These are phyloP conservation scores for Cerastis leucographa DNA, from an alignment of 2,888 invertebrate genomes.

Conservation along the genomic window DNA sequence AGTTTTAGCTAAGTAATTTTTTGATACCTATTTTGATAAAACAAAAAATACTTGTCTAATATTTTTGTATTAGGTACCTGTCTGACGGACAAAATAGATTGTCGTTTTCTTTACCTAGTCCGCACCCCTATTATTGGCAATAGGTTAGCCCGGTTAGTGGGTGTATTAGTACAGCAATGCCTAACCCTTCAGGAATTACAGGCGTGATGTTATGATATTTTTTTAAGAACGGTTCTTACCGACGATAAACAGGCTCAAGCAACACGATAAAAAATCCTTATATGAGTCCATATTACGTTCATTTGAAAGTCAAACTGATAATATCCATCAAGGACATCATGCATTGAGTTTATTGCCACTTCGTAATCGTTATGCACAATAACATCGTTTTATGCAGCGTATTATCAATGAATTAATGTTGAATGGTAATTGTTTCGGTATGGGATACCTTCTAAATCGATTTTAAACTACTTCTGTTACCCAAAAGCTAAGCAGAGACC, in stretches of 20 bases:
- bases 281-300: conserved; percentile 1
- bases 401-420: neutral
- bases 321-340: conserved; percentile 9
- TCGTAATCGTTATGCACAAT: neutral
- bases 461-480: neutral
- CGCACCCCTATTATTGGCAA: too few relatives aligned
- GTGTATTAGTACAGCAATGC: too few relatives aligned
- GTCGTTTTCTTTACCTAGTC: too few relatives aligned
- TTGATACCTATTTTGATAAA: too few relatives aligned
- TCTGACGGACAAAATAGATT: too few relatives aligned
- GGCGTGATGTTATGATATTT: too few relatives aligned
- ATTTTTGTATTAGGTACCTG: too few relatives aligned
- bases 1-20: too few relatives aligned
- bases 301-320: conserved; percentile 47
- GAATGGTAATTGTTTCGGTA: neutral
- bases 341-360: conserved; percentile 25
- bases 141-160: too few relatives aligned
- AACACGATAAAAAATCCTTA: conserved; percentile 8
- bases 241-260: neutral
- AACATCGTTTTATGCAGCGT: neutral
- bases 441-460: neutral
- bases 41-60: too few relatives aligned
- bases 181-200: too few relatives aligned
- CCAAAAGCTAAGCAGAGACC: neutral
- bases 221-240: neutral